Conservation (phyloP, 1,140 invertebrate genomes). For the Meloidogyne hapla region DNA sequence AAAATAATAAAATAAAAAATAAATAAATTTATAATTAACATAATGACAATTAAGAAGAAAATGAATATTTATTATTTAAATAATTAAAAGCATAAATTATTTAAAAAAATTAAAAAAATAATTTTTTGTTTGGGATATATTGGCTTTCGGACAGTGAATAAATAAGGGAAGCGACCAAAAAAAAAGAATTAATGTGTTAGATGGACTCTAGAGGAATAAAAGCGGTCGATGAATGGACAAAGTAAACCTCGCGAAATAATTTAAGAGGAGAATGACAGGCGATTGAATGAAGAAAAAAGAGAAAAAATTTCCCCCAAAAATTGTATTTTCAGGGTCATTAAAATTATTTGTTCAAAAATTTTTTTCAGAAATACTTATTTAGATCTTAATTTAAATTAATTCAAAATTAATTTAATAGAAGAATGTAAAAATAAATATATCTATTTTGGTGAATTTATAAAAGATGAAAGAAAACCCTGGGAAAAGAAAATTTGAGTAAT, state of each 20-base stretch:
- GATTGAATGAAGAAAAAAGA: background rate
- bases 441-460: too few relatives aligned
- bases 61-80: background rate
- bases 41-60: background rate
- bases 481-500: too few relatives aligned
- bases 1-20: background rate
- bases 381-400: too few relatives aligned
- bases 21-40: slow-evolving; percentile 6
- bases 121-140: background rate
- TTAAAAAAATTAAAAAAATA: background rate
- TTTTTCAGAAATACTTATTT: background rate
- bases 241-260: background rate
- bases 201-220: background rate
- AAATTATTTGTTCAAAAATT: background rate
- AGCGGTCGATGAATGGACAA: background rate
- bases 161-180: background rate
- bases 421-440: too few relatives aligned
- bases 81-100: too few relatives aligned
- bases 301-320: background rate
- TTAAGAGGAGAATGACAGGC: background rate
- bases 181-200: background rate
- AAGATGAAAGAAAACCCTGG: too few relatives aligned
- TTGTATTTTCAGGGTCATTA: background rate
- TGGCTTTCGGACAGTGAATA: background rate
- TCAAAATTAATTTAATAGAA: too few relatives aligned